phyloP scores from a whole-genome alignment of 2,888 invertebrate species.

The Oscheius myriophilus region DNA sequence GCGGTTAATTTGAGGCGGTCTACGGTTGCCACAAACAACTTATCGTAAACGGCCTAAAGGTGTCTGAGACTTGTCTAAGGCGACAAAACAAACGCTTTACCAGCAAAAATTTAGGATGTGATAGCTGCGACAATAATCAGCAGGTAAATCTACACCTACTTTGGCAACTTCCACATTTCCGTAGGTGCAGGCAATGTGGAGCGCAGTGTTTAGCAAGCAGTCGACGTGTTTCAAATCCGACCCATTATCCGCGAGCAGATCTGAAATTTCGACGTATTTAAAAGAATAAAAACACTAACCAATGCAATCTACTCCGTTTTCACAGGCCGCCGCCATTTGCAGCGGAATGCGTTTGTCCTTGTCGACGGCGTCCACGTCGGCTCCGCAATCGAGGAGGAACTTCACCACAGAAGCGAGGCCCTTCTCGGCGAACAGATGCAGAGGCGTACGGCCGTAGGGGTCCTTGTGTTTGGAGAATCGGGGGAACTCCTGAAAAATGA shows the following conservation, averaged over 20 bases:
- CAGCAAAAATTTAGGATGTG: too few relatives aligned
- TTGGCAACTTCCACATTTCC: slow-evolving; percentile 21
- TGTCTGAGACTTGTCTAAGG: too few relatives aligned
- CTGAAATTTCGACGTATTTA: slow-evolving; percentile 1
- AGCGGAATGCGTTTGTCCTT: slow-evolving; percentile 27
- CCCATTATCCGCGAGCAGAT: slow-evolving; percentile 19
- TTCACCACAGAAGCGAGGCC: slow-evolving; percentile 96
- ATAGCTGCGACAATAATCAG: too few relatives aligned
- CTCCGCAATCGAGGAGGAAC: slow-evolving; percentile 20
- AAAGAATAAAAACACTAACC: not conserved
- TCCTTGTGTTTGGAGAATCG: slow-evolving; percentile 30
- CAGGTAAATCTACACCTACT: too few relatives aligned
- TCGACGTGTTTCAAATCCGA: slow-evolving; percentile 17
- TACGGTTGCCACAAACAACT: too few relatives aligned
- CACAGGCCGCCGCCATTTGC: slow-evolving; percentile 28
- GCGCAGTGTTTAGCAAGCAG: slow-evolving; percentile 28
- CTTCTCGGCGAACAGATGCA: slow-evolving; percentile 94
- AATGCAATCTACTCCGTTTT: not conserved
- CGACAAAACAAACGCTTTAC: too few relatives aligned
- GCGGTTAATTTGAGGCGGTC: too few relatives aligned
- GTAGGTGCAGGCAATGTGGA: slow-evolving; percentile 33
- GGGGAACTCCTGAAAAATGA: slow-evolving; percentile 7
- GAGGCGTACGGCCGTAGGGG: slow-evolving; percentile 84
- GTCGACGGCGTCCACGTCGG: slow-evolving; percentile 30
- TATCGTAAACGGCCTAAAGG: too few relatives aligned